Conservation (phyloP, 2,797 vertebrate genomes). For the Esox lucius region DNA sequence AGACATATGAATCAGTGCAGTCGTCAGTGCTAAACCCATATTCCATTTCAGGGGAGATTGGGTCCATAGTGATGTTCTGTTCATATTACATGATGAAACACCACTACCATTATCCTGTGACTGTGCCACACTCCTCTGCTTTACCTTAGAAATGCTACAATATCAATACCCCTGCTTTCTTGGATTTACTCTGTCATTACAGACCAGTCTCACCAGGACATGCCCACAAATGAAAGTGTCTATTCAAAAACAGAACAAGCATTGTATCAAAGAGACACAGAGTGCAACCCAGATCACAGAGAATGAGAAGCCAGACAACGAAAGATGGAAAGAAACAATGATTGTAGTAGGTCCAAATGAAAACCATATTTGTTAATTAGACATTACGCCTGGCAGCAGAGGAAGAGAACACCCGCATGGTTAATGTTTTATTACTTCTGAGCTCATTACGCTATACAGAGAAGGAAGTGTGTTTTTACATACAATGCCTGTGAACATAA, state of each 20-base stretch:
- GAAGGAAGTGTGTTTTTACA: not conserved
- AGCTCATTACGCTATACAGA: no score
- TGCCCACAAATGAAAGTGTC: not conserved
- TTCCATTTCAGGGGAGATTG: slow-evolving; percentile 1
- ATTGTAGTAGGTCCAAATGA: slow-evolving; percentile 16
- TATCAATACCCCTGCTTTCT: slow-evolving; percentile 1
- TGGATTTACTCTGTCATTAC: not conserved
- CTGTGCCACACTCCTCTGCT: not conserved
- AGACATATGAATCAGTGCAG: not conserved
- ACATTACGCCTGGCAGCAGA: slow-evolving; percentile 6
- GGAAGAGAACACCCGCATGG: not conserved
- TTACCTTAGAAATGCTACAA: not conserved
- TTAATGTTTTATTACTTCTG: not conserved
- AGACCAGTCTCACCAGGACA: not conserved
- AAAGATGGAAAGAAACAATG: slow-evolving; percentile 1
- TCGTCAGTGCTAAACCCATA: not conserved
- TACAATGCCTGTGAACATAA: not conserved
- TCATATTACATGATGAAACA: slow-evolving; percentile 1
- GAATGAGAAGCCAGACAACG: not conserved
- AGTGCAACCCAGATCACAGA: not conserved
- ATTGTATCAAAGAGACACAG: not conserved
- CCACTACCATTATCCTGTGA: not conserved
- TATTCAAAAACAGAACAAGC: slow-evolving; percentile 3
- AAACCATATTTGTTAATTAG: slow-evolving; percentile 21
- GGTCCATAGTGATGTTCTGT: not conserved